These are phyloP conservation scores for Urechis unicinctus DNA, from an alignment of 2,888 invertebrate genomes.

Conservation along the genomic window DNA sequence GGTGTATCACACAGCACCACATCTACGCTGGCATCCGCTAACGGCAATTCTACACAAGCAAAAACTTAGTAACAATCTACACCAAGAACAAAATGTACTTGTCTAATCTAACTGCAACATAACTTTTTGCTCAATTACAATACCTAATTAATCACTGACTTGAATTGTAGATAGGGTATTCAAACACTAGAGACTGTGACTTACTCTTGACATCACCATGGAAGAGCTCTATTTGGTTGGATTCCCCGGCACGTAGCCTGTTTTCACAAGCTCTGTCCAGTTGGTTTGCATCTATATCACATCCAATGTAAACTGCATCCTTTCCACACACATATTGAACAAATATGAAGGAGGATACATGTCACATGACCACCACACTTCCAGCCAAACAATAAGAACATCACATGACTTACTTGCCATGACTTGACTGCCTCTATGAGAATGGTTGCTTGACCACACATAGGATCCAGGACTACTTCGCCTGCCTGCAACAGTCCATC, in stretches of 20 bases:
- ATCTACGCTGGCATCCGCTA: not conserved
- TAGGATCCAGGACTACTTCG: slow-evolving; percentile 35
- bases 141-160: too few species aligned
- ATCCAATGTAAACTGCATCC: not conserved
- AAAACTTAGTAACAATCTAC: too few species aligned
- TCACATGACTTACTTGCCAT: slow-evolving; percentile 14
- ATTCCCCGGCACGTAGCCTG: too few species aligned
- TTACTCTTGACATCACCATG: too few species aligned
- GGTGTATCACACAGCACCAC: not conserved
- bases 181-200: too few species aligned
- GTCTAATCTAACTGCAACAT: too few species aligned
- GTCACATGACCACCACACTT: not conserved
- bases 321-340: not conserved
- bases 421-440: slow-evolving; percentile 31
- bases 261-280: not conserved
- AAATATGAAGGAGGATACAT: not conserved
- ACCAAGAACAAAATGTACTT: too few species aligned
- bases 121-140: too few species aligned
- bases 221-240: too few species aligned
- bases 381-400: not conserved
- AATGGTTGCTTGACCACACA: slow-evolving; percentile 39
- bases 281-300: not conserved
- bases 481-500: slow-evolving; percentile 20
- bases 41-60: not conserved
- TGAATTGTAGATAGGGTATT: too few species aligned